Conservation (phyloP, 1,140 invertebrate species). For the Probaryconus sp. region DNA sequence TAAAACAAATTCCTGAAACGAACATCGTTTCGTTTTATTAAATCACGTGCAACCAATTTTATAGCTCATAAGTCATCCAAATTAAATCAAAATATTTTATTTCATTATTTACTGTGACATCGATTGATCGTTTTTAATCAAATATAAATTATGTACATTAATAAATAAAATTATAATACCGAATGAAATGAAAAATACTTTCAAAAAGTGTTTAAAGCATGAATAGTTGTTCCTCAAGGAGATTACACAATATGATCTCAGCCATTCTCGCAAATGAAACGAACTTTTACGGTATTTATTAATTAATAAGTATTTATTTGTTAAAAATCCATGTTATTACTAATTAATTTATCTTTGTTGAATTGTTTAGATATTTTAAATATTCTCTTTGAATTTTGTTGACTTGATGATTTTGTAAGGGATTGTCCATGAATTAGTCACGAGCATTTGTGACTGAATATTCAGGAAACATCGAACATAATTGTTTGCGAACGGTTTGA, state of each 20-base stretch:
- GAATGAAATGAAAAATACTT: constrained; percentile 1
- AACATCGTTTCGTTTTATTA: constrained; percentile 8
- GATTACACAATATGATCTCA: constrained; percentile 29
- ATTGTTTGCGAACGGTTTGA: constrained; percentile 9
- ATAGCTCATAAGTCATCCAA: too few relatives aligned
- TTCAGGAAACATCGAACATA: constrained; percentile 14
- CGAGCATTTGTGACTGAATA: constrained; percentile 2
- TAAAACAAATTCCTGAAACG: too few relatives aligned
- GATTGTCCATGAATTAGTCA: neutral
- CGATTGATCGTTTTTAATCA: too few relatives aligned
- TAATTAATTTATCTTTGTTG: neutral
- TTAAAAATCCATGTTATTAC: neutral
- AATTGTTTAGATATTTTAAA: neutral
- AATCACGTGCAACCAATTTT: too few relatives aligned
- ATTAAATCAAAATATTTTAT: too few relatives aligned
- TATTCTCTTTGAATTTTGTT: neutral
- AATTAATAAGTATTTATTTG: constrained; percentile 1
- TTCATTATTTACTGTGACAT: too few relatives aligned
- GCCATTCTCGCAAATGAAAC: constrained; percentile 46
- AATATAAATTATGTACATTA: too few relatives aligned
- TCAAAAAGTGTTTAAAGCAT: constrained; percentile 10
- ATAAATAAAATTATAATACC: neutral
- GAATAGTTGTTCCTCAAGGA: constrained; percentile 48
- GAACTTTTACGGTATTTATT: constrained; percentile 20
- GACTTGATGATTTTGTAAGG: too few relatives aligned